A percentile compares a stretch with the other conserved stretches of the same genome.
Conservation (phyloP, 1,140 invertebrate genomes). For the Micrasema minimum region DNA sequence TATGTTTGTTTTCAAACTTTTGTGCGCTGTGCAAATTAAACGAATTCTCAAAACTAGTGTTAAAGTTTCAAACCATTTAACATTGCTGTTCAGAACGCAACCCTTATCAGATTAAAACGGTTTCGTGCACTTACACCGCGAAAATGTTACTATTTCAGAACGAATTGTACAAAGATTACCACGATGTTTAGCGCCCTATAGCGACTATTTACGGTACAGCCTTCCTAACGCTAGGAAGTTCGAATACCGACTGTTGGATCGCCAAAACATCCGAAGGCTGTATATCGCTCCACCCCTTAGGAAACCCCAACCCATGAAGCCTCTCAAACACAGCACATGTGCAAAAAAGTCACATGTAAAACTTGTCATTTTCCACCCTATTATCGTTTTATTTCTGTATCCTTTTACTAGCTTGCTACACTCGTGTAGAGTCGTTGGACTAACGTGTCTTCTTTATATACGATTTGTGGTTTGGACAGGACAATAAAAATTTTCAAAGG, state of each 20-base stretch:
- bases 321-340: neutral
- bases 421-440: no score
- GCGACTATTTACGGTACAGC: constrained; percentile 24
- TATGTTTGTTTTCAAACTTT: no score
- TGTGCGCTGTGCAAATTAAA: neutral
- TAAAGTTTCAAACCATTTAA: constrained; percentile 21
- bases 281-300: constrained; percentile 25
- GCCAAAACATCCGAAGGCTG: constrained; percentile 21
- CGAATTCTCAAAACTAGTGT: constrained; percentile 19
- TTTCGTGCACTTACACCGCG: neutral
- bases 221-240: constrained; percentile 25
- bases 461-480: constrained; percentile 15
- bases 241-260: constrained; percentile 25
- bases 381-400: neutral
- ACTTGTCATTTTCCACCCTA: neutral
- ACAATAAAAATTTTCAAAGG: constrained; percentile 14
- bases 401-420: no score
- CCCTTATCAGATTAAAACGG: constrained; percentile 31
- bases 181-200: constrained; percentile 26
- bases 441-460: constrained; percentile 19
- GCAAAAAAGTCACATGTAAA: constrained; percentile 8
- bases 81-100: constrained; percentile 25
- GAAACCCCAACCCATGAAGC: neutral
- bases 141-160: constrained; percentile 22
- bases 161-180: constrained; percentile 26